Evolutionary conservation across 1,140 invertebrate species (phyloP).

Genomic region (Neuroterus valhalla): DNA sequence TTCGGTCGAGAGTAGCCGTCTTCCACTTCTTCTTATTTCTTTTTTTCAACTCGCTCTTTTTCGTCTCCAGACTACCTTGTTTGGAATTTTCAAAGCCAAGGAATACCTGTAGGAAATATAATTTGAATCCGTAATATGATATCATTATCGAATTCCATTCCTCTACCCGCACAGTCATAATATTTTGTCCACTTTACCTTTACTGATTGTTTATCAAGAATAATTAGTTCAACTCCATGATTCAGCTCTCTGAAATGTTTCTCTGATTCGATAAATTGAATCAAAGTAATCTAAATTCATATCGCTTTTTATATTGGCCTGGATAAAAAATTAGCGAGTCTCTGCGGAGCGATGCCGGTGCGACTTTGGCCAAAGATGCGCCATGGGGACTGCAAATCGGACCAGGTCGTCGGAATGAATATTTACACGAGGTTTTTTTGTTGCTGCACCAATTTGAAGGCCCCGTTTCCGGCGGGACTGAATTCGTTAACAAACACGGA

Average conservation of each 20-base stretch:
- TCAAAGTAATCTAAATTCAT: constrained; percentile 22
- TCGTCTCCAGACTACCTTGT: constrained; percentile 33
- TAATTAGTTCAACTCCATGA: not conserved
- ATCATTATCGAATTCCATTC: constrained; percentile 3
- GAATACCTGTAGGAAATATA: constrained; percentile 44
- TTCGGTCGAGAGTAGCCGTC: constrained; percentile 50
- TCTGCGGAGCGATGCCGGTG: no score
- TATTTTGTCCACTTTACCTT: no score
- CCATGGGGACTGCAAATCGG: constrained; percentile 29
- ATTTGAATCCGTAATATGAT: constrained; percentile 39
- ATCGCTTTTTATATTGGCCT: not conserved
- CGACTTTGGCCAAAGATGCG: not conserved
- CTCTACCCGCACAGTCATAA: no score
- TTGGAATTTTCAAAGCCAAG: constrained; percentile 35
- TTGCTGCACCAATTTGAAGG: constrained; percentile 59
- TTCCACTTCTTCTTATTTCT: constrained; percentile 24
- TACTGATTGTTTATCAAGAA: not conserved
- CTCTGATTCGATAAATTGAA: not conserved
- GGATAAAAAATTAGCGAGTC: constrained; percentile 1
- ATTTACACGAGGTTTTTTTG: constrained; percentile 45
- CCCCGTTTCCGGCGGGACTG: constrained; percentile 48
- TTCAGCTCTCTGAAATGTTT: not conserved
- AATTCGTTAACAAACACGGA: constrained; percentile 48
- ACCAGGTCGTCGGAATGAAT: constrained; percentile 44
- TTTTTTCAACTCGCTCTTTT: constrained; percentile 17